Base-by-base conservation (phyloP, 2,113 vertebrate species). In the Salvelinus namaycush region DNA sequence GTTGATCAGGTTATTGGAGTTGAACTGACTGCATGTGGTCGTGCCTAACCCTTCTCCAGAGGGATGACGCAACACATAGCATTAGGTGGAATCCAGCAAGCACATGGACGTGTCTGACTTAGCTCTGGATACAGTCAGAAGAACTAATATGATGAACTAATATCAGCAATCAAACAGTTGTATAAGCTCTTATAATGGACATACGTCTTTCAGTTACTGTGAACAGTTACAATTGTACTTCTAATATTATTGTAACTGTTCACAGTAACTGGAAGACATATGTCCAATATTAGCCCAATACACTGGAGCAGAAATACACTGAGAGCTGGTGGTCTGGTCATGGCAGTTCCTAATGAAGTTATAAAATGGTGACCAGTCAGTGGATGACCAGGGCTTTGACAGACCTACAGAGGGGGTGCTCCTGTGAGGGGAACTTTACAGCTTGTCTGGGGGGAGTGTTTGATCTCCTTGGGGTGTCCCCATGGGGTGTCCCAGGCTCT, bases 401-500 rank as follows among this genome's bases (percentile, higher is more conserved):
- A 60, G 59, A 60, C 59, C 59, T 16, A 60, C 59, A 60, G 59
- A 60, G 20, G 34, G 16, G 72, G 60, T 68, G 9, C 62, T 39
- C 22, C 34, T 65, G 18, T 69, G 22, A 49, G 59, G 20, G 49
- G 44, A 9, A 44, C 44, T 74, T 68, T n/a, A 49, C 3, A 13
- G 66, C 65, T 48, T 76, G 57, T 74, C 12, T 71, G 29, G 4
- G 29, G 48, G 31, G 16, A 31, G 74, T 16, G 8, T 51, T 74
- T 80, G 68, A 84, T 74, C 72, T 66, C 73, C 69, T 29, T 73
- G 39, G 39, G 39, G 39, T 34, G 34, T 34, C 34, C 34, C 34
- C 0, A 3, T 77, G 72, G 82, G 80, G 83, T 81, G 80, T 76
- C 83, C 79, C 48, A 76, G 16, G 65, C 29, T 18, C n/a, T 68